Conservation (phyloP, 2,113 vertebrate genomes). For the Mobula birostris region DNA sequence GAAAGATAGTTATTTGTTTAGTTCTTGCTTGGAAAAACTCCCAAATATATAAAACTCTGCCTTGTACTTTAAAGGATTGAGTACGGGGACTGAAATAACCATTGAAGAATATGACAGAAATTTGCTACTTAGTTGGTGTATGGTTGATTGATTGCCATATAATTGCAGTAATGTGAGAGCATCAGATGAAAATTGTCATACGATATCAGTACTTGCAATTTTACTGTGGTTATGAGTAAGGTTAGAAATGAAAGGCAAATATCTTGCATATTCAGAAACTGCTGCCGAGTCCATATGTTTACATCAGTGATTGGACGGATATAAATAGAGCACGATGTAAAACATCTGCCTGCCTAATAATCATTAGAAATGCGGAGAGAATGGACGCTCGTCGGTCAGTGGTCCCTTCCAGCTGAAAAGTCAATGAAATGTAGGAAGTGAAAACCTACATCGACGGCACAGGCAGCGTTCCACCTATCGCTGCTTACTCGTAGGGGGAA, state of each 20-base stretch:
- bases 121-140: background rate
- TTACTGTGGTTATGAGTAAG: background rate
- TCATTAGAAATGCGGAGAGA: background rate
- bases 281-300: background rate
- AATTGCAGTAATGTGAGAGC: background rate
- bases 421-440: constrained; percentile 21
- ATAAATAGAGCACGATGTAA: constrained; percentile 15
- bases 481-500: constrained; percentile 43
- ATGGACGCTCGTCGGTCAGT: background rate
- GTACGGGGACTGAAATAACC: background rate
- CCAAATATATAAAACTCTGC: background rate
- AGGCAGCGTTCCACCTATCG: constrained; percentile 32
- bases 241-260: constrained; percentile 7
- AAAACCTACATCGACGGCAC: background rate
- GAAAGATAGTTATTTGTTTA: background rate
- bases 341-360: background rate
- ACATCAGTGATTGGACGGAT: background rate
- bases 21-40: background rate
- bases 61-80: background rate
- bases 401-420: background rate
- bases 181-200: background rate
- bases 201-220: background rate
- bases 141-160: background rate
- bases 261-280: background rate
- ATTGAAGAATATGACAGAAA: background rate